Conservation (phyloP, 2,888 invertebrate species). For the Bimastos eiseni region DNA sequence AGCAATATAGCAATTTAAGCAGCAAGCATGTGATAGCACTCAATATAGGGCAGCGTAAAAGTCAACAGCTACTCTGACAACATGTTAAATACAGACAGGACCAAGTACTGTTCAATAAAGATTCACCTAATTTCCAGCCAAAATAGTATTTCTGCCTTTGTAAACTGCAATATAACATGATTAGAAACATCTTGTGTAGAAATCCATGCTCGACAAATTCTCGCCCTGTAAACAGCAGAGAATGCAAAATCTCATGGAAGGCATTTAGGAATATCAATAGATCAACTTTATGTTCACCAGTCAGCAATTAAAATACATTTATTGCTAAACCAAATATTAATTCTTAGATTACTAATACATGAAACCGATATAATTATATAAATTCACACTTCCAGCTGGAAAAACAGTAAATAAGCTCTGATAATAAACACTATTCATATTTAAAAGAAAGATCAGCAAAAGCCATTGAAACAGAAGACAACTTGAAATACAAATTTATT, state of each 20-base stretch:
- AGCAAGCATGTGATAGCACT: neutral
- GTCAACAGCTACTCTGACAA: neutral
- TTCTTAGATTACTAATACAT: neutral
- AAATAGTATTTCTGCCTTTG: slow-evolving; percentile 92
- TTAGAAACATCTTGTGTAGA: slow-evolving; percentile 74
- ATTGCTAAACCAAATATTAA: neutral
- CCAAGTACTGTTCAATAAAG: neutral
- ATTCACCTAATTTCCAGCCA: slow-evolving; percentile 81
- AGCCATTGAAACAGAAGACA: neutral
- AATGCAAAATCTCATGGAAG: neutral
- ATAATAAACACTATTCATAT: too few species aligned
- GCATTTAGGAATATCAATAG: neutral
- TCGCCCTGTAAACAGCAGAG: slow-evolving; percentile 19
- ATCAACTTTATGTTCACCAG: neutral
- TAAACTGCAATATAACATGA: slow-evolving; percentile 75
- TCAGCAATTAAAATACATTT: neutral
- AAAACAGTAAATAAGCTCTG: neutral
- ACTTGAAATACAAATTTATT: neutral
- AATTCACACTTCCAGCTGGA: neutral
- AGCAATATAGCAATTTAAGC: neutral
- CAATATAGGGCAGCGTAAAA: neutral
- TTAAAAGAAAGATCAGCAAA: slow-evolving; percentile 2
- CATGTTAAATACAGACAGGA: neutral
- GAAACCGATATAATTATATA: neutral
- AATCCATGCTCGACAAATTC: slow-evolving; percentile 58